phyloP scores from a whole-genome alignment of 2,888 invertebrate genomes.

The Seira musarum region DNA sequence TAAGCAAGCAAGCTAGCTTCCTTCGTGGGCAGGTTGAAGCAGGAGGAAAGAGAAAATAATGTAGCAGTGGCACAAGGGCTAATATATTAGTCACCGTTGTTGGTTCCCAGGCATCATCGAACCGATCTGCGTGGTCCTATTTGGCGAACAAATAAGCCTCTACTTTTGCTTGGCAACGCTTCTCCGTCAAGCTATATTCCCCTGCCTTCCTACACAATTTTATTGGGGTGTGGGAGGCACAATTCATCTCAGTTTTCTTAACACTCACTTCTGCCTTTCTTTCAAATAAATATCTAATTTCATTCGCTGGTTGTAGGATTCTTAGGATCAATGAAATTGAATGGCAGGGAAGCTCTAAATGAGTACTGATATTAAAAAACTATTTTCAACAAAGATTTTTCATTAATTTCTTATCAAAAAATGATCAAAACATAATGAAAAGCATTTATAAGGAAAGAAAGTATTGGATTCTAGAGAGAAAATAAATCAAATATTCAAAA shows the following conservation, averaged over 20 bases:
- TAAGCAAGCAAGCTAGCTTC: conserved; percentile 26
- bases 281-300: conserved; percentile 1
- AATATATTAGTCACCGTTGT: conserved; percentile 31
- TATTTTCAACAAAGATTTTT: background rate
- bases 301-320: background rate
- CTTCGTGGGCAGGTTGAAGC: background rate
- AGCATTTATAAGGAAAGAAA: too few species aligned
- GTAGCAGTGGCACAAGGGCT: conserved; percentile 14
- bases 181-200: conserved; percentile 32
- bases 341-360: background rate
- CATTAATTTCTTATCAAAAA: background rate
- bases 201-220: conserved; percentile 43
- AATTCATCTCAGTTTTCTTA: conserved; percentile 33
- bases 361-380: background rate
- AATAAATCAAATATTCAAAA: too few species aligned
- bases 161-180: background rate
- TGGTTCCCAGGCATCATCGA: background rate
- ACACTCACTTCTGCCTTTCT: background rate
- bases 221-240: conserved; percentile 6
- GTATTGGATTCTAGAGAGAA: too few species aligned
- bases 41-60: conserved; percentile 1
- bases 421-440: background rate
- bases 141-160: conserved; percentile 38
- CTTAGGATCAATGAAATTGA: background rate
- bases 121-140: background rate